Evolutionary conservation across 2,113 vertebrate genomes (phyloP).

Genomic region (Vicugna pacos): DNA sequence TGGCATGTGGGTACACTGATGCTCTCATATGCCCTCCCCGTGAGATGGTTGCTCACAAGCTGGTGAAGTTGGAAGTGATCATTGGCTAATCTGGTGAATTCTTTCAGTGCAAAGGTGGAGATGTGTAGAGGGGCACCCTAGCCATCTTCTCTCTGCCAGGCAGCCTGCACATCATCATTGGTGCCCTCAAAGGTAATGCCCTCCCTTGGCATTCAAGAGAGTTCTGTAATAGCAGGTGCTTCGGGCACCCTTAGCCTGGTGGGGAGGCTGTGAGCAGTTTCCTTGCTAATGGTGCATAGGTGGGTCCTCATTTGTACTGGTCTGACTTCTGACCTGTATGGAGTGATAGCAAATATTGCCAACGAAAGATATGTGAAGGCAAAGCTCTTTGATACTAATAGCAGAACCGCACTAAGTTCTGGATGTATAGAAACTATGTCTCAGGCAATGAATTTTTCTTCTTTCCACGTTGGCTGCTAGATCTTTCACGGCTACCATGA

Average conservation of each 20-base stretch:
- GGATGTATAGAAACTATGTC: background rate
- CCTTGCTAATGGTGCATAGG: background rate
- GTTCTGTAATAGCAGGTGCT: background rate
- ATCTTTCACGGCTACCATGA: background rate
- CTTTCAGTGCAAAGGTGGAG: background rate
- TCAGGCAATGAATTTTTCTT: background rate
- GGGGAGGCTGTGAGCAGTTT: background rate
- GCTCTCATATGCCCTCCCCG: background rate
- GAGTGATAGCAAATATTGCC: background rate
- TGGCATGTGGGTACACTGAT: fast-evolving
- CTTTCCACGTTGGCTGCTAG: background rate
- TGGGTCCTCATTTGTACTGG: background rate
- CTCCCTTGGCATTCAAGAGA: background rate
- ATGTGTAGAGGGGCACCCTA: background rate
- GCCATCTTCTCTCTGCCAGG: background rate
- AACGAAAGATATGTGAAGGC: background rate
- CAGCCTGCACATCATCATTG: too few relatives aligned
- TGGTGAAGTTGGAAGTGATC: background rate
- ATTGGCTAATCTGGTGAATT: background rate
- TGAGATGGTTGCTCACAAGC: background rate
- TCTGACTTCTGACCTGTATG: background rate
- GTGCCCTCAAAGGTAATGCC: background rate
- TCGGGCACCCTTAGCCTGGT: background rate
- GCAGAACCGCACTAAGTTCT: background rate
- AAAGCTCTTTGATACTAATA: background rate